phyloP scores from a whole-genome alignment of 2,797 vertebrate species.

The Chaetophractus vellerosus region DNA sequence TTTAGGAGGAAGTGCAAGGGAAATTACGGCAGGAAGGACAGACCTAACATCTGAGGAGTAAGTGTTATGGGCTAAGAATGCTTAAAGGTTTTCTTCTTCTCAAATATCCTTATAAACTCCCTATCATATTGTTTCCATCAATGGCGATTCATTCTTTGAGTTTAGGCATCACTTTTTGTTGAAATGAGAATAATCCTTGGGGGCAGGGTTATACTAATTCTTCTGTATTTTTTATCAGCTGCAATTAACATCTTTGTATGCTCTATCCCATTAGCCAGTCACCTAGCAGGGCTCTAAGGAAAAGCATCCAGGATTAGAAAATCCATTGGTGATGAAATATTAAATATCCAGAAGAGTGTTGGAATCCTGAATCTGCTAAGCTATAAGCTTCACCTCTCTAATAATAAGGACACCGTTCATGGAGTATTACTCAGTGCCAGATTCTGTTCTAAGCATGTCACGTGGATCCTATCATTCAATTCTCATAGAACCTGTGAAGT shows the following conservation, averaged over 20 bases:
- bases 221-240: neutral
- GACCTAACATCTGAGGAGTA: neutral
- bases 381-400: neutral
- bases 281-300: neutral
- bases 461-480: neutral
- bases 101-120: constrained; percentile 7
- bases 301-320: neutral
- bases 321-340: constrained; percentile 25
- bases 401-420: neutral
- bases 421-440: neutral
- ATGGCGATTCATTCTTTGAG: constrained; percentile 15
- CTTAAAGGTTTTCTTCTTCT: neutral
- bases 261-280: neutral
- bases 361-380: neutral
- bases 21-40: neutral
- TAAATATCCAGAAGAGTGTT: neutral
- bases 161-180: constrained; percentile 44
- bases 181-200: constrained; percentile 9
- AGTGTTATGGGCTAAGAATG: neutral
- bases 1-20: neutral
- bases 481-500: neutral
- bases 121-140: neutral
- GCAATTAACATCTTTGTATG: neutral
- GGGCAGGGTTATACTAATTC: neutral
- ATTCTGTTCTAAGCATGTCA: neutral